Evolutionary conservation across 1,140 invertebrate species (phyloP), one percentile per base, ranked within the genome.

Genomic region (Eupristina koningsbergeri): DNA sequence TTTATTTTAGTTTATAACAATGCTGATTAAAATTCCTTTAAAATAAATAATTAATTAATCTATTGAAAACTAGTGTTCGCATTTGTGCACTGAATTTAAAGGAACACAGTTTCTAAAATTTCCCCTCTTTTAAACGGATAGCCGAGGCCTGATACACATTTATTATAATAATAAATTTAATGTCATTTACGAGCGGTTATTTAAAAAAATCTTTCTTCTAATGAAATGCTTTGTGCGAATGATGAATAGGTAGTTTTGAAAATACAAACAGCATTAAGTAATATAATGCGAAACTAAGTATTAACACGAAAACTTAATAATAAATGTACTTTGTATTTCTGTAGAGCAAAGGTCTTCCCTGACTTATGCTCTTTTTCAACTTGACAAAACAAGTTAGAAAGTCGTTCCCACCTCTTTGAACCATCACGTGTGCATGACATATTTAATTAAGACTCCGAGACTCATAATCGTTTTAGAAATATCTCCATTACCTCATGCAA

Each of bases 221-320:
- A 58, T 26, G 22, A 58, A 50, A 26, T 19, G 26, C 3, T 13
- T 3, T 13, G 9, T 58, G 13, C 53, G 26, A 26, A 26, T 3
- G 9, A 22, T 26, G 9, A 58, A 22, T 58, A 26, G 3, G 53
- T 26, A 58, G 26, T 34, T 31, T 8, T 64, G 13, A 13, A 61
- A 26, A n/a, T 61, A 61, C 5, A 34, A 64, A 64, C 34, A 58
- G 19, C 15, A 29, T 63, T n/a, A 6, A 5, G 13, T 34, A 15
- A 64, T 34, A 1, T 13, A 39, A 34, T 36, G 6, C 29, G 19
- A 34, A 67, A 39, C 64, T 67, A 31, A 19, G 29, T 22, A 64
- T 64, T 64, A 64, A 31, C 64, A 39, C 19, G 15, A 19, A 67
- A 67, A 67, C 64, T 67, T 67, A 39, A 36, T 67, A 67, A 67